phyloP scores from a whole-genome alignment of 1,140 invertebrate species.

The Coelopa frigida region DNA sequence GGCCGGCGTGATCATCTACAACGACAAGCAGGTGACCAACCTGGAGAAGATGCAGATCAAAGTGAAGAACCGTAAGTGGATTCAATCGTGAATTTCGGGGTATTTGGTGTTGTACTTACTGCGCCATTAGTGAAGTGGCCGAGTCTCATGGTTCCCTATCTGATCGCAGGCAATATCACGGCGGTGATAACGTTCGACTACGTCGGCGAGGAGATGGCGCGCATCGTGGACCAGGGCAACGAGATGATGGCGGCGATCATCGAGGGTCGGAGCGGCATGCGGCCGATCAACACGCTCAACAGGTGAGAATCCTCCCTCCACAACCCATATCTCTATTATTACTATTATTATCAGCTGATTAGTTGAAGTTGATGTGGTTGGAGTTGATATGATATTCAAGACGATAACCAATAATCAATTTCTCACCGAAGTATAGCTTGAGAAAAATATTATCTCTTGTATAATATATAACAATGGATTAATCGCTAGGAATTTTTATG shows the following conservation, averaged over 20 bases:
- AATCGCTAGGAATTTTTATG: too few relatives aligned
- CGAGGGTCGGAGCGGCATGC: constrained; percentile 51
- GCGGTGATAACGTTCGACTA: constrained; percentile 69
- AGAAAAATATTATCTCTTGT: too few relatives aligned
- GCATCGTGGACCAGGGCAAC: constrained; percentile 58
- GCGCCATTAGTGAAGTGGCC: neutral
- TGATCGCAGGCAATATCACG: constrained; percentile 58
- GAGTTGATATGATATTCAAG: too few relatives aligned
- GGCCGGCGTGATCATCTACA: constrained; percentile 67
- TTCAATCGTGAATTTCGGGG: neutral
- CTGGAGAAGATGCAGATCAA: constrained; percentile 66
- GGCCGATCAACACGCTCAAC: constrained; percentile 51
- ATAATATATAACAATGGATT: too few relatives aligned
- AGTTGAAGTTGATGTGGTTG: too few relatives aligned
- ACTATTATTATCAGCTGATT: too few relatives aligned
- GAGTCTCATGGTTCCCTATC: neutral
- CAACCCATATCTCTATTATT: too few relatives aligned
- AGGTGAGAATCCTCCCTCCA: too few relatives aligned
- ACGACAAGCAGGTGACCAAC: constrained; percentile 56
- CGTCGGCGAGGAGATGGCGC: constrained; percentile 64
- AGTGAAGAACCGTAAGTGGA: constrained; percentile 53
- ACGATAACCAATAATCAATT: too few relatives aligned
- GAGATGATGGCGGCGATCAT: constrained; percentile 61
- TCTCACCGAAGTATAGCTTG: too few relatives aligned
- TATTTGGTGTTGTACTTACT: neutral